Percentiles rank a stretch among this genome's conserved stretches.
Conservation (phyloP, 2,113 vertebrate genomes). For the Sinocyclocheilus grahami region DNA sequence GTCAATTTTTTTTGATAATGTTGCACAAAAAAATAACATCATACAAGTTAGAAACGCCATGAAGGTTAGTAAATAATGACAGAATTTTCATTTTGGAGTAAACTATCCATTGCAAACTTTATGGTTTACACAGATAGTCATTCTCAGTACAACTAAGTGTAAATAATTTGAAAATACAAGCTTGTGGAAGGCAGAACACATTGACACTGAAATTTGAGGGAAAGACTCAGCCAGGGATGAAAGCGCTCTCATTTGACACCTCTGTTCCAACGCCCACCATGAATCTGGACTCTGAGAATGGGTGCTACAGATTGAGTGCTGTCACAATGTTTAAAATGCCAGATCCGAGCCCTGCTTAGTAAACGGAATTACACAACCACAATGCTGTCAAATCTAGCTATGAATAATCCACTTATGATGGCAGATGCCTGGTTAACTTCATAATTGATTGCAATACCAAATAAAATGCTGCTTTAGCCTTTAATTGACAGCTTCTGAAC, state of each 20-base stretch:
- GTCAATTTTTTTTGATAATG: background rate
- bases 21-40: background rate
- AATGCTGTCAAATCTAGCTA: slow-evolving; percentile 28
- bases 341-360: slow-evolving; percentile 54
- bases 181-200: slow-evolving; percentile 40
- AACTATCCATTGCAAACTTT: background rate
- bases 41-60: background rate
- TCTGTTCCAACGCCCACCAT: slow-evolving; percentile 55
- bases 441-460: slow-evolving; percentile 20
- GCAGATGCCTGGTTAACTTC: slow-evolving; percentile 17
- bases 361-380: slow-evolving; percentile 49
- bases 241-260: slow-evolving; percentile 52
- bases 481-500: background rate
- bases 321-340: slow-evolving; percentile 56
- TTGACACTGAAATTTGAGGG: slow-evolving; percentile 45
- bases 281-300: slow-evolving; percentile 55
- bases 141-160: slow-evolving; percentile 21
- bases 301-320: slow-evolving; percentile 56
- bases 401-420: slow-evolving; percentile 46
- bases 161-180: slow-evolving; percentile 31
- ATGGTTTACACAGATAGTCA: slow-evolving; percentile 12
- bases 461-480: slow-evolving; percentile 19
- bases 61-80: background rate
- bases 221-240: slow-evolving; percentile 52
- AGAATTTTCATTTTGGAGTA: background rate